Conservation (phyloP, 2,888 invertebrate genomes). For the Diachrysia chrysitis region DNA sequence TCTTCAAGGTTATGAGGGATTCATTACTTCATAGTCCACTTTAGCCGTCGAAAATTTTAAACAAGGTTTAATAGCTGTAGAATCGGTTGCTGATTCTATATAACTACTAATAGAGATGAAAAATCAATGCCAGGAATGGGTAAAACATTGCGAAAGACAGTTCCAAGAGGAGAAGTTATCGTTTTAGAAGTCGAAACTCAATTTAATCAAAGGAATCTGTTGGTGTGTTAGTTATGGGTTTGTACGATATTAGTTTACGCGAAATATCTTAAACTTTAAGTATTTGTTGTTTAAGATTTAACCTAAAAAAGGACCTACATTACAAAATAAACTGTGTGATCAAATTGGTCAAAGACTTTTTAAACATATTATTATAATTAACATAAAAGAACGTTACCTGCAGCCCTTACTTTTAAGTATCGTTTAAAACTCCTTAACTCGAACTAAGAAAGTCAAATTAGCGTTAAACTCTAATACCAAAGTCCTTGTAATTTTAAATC, state of each 20-base stretch:
- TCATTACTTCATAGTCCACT: background rate
- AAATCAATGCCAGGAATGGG: background rate
- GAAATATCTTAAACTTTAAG: background rate
- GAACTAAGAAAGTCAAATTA: conserved; percentile 17
- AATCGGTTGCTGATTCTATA: background rate
- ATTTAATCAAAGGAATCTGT: background rate
- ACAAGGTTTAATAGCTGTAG: background rate
- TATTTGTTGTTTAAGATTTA: background rate
- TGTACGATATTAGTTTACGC: background rate
- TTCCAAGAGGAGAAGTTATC: background rate
- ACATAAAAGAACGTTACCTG: background rate
- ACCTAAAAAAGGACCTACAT: background rate
- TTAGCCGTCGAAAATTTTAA: background rate
- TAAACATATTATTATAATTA: background rate
- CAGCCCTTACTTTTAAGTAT: background rate
- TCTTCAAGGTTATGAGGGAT: background rate
- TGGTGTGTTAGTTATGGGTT: background rate
- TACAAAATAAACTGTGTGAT: background rate
- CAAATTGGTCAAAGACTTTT: background rate
- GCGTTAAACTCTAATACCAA: conserved; percentile 23
- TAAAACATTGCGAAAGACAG: background rate
- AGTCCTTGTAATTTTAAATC: conserved; percentile 40
- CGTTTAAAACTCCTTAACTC: conserved; percentile 3
- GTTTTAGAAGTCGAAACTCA: background rate
- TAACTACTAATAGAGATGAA: background rate